These are phyloP conservation scores for Bradypodion pumilum DNA, from an alignment of 2,797 vertebrate species.

Conservation along the genomic window DNA sequence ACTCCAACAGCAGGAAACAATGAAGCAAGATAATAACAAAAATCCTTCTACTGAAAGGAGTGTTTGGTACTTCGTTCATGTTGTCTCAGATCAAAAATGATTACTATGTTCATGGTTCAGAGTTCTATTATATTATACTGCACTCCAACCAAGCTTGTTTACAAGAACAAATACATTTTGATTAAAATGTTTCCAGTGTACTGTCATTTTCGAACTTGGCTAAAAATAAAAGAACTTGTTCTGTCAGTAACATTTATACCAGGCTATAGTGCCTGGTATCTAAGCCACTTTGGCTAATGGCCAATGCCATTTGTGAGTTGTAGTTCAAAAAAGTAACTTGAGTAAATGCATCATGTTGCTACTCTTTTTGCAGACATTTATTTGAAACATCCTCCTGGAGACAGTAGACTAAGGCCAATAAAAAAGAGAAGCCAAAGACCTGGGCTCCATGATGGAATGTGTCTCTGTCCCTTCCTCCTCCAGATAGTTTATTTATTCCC, in stretches of 20 bases:
- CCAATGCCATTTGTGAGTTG: no score
- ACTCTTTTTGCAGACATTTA: no score
- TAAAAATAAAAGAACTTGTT: not conserved
- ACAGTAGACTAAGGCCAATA: no score
- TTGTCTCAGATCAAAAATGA: not conserved
- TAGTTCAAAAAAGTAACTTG: no score
- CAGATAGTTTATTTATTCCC: no score
- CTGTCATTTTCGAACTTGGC: not conserved
- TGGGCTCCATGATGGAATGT: no score
- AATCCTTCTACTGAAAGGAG: not conserved
- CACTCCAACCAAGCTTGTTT: constrained; percentile 12
- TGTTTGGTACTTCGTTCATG: not conserved
- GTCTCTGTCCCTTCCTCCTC: no score
- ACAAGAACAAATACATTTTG: constrained; percentile 7
- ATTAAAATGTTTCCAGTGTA: not conserved
- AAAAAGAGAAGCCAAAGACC: no score
- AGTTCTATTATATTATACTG: not conserved
- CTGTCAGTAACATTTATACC: not conserved
- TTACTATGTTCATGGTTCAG: not conserved
- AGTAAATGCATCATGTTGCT: no score
- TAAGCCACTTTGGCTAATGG: no score
- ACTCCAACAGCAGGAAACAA: not conserved
- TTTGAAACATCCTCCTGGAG: no score
- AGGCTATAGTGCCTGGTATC: no score
- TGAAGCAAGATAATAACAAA: not conserved